These are phyloP conservation scores for Takifugu flavidus DNA, from an alignment of 2,113 vertebrate species.

Conservation along the genomic window DNA sequence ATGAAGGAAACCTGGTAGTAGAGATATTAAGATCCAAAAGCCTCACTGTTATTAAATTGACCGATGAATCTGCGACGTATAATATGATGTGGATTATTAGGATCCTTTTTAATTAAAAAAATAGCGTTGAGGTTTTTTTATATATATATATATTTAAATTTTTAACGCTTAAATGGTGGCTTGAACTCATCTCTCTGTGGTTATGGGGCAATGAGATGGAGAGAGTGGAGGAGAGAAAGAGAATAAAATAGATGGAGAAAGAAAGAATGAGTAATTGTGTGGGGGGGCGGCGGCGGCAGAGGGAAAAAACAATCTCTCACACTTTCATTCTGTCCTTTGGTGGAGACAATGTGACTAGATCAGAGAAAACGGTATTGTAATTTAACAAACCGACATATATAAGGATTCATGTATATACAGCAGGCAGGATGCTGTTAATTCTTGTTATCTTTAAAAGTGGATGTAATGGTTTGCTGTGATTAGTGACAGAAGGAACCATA, in stretches of 20 bases:
- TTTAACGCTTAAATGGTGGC: slow-evolving; percentile 82
- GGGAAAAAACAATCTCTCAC: slow-evolving; percentile 64
- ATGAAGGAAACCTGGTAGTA: slow-evolving; percentile 90
- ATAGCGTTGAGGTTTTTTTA: slow-evolving; percentile 77
- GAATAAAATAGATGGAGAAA: slow-evolving; percentile 45
- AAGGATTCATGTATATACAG: slow-evolving; percentile 58
- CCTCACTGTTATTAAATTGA: slow-evolving; percentile 90
- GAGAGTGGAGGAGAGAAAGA: slow-evolving; percentile 47
- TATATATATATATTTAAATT: slow-evolving; percentile 76
- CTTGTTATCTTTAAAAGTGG: slow-evolving; percentile 75
- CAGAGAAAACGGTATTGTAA: slow-evolving; percentile 65
- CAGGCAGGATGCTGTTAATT: slow-evolving; percentile 74
- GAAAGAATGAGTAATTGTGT: slow-evolving; percentile 32
- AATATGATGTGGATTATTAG: slow-evolving; percentile 93
- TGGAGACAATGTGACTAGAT: slow-evolving; percentile 64
- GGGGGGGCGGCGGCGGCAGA: slow-evolving; percentile 33
- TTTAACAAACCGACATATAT: slow-evolving; percentile 64
- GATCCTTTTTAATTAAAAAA: slow-evolving; percentile 86
- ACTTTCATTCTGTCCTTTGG: slow-evolving; percentile 65
- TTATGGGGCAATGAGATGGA: slow-evolving; percentile 73
- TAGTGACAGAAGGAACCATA: slow-evolving; percentile 67
- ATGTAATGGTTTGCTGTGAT: slow-evolving; percentile 74
- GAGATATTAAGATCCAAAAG: slow-evolving; percentile 90
- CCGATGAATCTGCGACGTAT: slow-evolving; percentile 87
- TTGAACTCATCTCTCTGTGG: slow-evolving; percentile 76